Evolutionary conservation across 2,888 invertebrate species (phyloP), one percentile per base, ranked within the genome.

Genomic region (Eristalis arbustorum): DNA sequence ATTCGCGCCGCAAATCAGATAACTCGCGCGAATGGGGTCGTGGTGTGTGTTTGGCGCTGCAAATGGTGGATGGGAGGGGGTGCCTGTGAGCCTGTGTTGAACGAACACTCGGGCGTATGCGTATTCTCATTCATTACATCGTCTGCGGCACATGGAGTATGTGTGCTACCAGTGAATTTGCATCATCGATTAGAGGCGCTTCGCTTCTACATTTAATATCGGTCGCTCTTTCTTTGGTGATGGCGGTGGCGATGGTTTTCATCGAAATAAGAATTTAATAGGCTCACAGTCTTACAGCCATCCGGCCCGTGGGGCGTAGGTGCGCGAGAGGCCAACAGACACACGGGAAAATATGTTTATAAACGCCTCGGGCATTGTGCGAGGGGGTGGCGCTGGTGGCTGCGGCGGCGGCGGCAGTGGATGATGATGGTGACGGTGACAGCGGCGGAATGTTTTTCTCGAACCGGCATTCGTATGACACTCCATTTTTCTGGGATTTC

Each of bases 1-100:
- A 85, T 85, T 82, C 73, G 61, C 85, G 69, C 82, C 73, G 61
- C 82, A 85, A 85, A 85, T 85, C 85, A 85, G 85, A 85, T 85
- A 85, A 82, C 82, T 85, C 72, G 76, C 73, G 25, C 72, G 62
- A 81, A 81, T 68, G 72, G 82, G 75, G 82, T 77, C 82, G 77
- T 61, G 59, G 64, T 81, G 40, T 49, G 71, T 25, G 10, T 31
- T 31, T 59, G 28, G 25, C 22, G 57, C 62, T 63, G 69, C 62
- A 40, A 37, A 69, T 69, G 57, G 25, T n/a, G n/a, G n/a, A n/a
- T n/a, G n/a, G n/a, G n/a, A n/a, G 61, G 56, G 22, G 10, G 57
- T 4, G 23, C 56, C 42, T 14, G 62, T 63, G 57, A 25, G 63
- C 75, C 14, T 14, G 57, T 76, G 72, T 72, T 61, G 28, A 59